These are phyloP conservation scores for Gymnocephalus cernua DNA, from an alignment of 2,113 vertebrate genomes.

Conservation along the genomic window DNA sequence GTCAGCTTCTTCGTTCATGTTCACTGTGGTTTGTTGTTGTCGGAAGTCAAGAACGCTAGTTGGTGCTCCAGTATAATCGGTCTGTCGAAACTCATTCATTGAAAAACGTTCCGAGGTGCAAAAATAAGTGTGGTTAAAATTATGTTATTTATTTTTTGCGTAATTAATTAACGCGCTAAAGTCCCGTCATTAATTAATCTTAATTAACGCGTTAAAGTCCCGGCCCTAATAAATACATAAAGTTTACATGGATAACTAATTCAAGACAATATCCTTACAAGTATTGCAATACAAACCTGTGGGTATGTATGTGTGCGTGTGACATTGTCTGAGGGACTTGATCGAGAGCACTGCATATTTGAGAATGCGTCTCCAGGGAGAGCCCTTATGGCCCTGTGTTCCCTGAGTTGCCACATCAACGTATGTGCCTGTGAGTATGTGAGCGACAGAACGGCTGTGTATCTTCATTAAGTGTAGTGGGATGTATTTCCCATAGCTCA, in stretches of 20 bases:
- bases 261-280: constrained; percentile 12
- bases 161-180: no score
- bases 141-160: no score
- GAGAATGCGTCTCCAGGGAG: constrained; percentile 24
- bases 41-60: no score
- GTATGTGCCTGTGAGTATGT: background rate
- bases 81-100: no score
- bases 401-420: constrained; percentile 13
- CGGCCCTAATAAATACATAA: no score
- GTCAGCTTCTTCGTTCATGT: no score
- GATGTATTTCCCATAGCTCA: constrained; percentile 59
- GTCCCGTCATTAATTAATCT: no score
- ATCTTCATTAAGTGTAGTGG: constrained; percentile 64
- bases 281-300: constrained; percentile 12
- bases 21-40: no score
- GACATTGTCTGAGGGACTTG: constrained; percentile 28
- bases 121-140: no score
- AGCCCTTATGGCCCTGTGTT: constrained; percentile 8
- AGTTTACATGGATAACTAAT: constrained; percentile 20
- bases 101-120: no score
- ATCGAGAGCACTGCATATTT: constrained; percentile 45
- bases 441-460: constrained; percentile 35
- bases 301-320: constrained; percentile 6
- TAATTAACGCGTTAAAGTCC: no score
- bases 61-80: no score